Evolutionary conservation across 2,113 vertebrate genomes (phyloP).

Genomic region (Cyprinodon brontotheroides): DNA sequence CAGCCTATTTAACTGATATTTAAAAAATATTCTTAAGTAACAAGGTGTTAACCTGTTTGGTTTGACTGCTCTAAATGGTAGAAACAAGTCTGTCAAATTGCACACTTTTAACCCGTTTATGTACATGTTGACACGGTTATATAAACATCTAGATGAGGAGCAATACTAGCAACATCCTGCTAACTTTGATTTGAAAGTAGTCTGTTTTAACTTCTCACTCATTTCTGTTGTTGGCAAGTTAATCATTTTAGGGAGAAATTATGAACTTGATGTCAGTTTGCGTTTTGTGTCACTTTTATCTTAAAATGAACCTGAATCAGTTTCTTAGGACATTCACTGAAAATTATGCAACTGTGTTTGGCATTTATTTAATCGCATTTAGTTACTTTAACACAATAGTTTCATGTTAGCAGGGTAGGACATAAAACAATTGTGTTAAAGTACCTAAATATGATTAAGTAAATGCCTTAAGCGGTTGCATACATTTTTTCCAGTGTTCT

Average conservation of each 20-base stretch:
- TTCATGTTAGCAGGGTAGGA: too few species aligned
- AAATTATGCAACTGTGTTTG: too few species aligned
- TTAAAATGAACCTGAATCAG: neutral
- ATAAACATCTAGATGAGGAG: constrained; percentile 42
- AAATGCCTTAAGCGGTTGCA: too few species aligned
- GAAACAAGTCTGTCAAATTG: neutral
- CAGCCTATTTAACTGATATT: constrained; percentile 25
- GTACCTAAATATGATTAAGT: too few species aligned
- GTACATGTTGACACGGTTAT: neutral
- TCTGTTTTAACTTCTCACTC: neutral
- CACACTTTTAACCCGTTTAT: neutral
- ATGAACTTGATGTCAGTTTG: neutral
- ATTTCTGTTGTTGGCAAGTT: neutral
- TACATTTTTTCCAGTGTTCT: neutral
- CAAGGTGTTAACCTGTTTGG: neutral
- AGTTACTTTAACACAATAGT: too few species aligned
- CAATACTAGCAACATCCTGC: constrained; percentile 28
- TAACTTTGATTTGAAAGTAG: constrained; percentile 43
- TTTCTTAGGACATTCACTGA: neutral
- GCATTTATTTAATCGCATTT: too few species aligned
- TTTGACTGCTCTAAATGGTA: neutral
- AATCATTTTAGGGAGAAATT: neutral
- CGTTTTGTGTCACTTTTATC: neutral
- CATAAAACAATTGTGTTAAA: too few species aligned
- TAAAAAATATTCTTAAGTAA: neutral